phyloP scores from a whole-genome alignment of 2,113 vertebrate species.

The Thunnus maccoyii region DNA sequence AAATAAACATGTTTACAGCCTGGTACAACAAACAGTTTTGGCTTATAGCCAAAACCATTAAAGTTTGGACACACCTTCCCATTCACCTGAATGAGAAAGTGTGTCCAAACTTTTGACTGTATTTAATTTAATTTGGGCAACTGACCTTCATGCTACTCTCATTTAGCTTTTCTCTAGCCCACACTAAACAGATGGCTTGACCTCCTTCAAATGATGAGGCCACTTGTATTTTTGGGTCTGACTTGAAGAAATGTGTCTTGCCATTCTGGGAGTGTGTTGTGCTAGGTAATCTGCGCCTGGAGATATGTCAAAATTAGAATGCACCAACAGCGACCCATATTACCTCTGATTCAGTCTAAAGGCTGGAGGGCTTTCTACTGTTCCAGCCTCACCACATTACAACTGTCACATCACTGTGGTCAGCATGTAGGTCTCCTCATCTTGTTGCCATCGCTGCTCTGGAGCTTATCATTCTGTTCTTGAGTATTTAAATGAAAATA shows the following conservation, averaged over 20 bases:
- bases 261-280: conserved; percentile 61
- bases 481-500: background rate
- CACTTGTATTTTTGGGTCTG: conserved; percentile 66
- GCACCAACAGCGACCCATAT: conserved; percentile 74
- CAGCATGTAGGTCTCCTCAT: conserved; percentile 16
- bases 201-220: conserved; percentile 53
- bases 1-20: too few species aligned
- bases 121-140: conserved; percentile 1
- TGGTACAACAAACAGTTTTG: too few species aligned
- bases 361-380: conserved; percentile 54
- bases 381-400: conserved; percentile 40
- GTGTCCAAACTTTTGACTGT: too few species aligned
- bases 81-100: too few species aligned
- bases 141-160: conserved; percentile 44
- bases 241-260: conserved; percentile 58
- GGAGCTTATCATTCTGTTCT: background rate
- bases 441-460: conserved; percentile 16
- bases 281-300: conserved; percentile 68
- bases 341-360: conserved; percentile 72
- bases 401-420: conserved; percentile 45
- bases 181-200: conserved; percentile 34
- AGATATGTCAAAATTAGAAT: conserved; percentile 78
- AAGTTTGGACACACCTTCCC: too few species aligned
- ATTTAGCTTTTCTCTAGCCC: conserved; percentile 25
- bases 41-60: too few species aligned